Conservation (phyloP, 2,797 vertebrate genomes). For the Rhinophrynus dorsalis region DNA sequence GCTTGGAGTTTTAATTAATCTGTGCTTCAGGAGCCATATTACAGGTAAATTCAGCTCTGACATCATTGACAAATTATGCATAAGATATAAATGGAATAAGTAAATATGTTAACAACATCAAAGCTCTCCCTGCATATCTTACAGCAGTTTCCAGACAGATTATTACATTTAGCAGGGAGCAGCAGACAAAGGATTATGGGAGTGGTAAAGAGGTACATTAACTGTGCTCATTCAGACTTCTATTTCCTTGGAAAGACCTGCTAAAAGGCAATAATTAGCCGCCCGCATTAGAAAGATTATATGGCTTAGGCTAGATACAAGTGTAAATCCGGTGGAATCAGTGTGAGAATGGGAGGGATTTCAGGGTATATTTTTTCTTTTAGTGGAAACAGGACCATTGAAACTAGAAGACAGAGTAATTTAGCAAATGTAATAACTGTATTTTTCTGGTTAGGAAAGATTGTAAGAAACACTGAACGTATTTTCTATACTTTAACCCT, state of each 20-base stretch:
- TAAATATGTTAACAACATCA: background rate
- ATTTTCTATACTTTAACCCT: too few species aligned
- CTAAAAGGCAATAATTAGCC: slow-evolving; percentile 10
- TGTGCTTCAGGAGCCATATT: background rate
- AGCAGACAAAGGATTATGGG: slow-evolving; percentile 8
- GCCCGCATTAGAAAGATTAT: background rate
- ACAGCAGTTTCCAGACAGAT: background rate
- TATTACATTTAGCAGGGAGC: background rate
- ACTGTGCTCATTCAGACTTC: background rate
- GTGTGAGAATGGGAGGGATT: slow-evolving; percentile 1
- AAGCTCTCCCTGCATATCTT: background rate
- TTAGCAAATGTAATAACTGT: background rate
- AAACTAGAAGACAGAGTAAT: background rate
- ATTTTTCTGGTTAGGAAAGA: background rate
- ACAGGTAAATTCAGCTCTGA: background rate
- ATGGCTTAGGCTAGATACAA: background rate
- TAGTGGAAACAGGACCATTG: slow-evolving; percentile 2
- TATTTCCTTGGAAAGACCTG: slow-evolving; percentile 7
- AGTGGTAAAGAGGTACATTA: background rate
- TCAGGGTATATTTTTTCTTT: background rate
- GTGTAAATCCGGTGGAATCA: slow-evolving; percentile 10
- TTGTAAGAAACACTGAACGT: background rate
- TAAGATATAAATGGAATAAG: too few species aligned
- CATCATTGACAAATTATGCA: background rate
- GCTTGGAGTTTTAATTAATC: too few species aligned